Evolutionary conservation across 2,113 vertebrate genomes (phyloP).

Genomic region (Salvelinus sp.): DNA sequence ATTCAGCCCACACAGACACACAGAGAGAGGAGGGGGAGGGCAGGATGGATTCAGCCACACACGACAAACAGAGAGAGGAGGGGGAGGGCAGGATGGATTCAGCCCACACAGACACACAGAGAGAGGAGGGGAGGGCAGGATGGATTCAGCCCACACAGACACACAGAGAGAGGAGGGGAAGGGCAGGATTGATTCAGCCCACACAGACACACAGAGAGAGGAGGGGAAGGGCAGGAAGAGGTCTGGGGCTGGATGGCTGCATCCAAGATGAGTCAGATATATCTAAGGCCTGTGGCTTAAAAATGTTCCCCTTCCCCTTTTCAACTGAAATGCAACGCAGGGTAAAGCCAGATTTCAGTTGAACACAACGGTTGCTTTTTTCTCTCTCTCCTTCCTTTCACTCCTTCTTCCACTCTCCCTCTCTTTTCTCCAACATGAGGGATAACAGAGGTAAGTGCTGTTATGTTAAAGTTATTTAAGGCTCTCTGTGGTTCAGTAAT

Average conservation of each 20-base stretch:
- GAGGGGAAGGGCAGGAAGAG: constrained; percentile 6
- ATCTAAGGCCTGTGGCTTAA: neutral
- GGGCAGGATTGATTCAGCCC: neutral
- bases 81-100: too few relatives aligned
- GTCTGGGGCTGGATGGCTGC: neutral
- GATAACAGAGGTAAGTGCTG: neutral
- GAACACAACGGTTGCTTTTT: neutral
- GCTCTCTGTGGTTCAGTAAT: neutral
- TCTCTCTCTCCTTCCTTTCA: too few relatives aligned
- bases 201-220: neutral
- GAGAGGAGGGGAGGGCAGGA: too few relatives aligned
- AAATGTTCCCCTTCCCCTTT: neutral
- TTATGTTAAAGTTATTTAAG: neutral
- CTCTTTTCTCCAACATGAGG: neutral
- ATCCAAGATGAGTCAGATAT: constrained; percentile 4
- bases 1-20: too few relatives aligned
- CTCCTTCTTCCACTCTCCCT: neutral
- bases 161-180: too few relatives aligned
- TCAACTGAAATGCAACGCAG: neutral
- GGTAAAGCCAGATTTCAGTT: neutral
- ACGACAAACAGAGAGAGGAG: too few relatives aligned
- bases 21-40: too few relatives aligned
- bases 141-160: too few relatives aligned
- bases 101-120: too few relatives aligned
- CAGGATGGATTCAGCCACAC: too few relatives aligned